These are phyloP conservation scores for Lepus americanus DNA, from an alignment of 2,113 vertebrate genomes.

Conservation along the genomic window DNA sequence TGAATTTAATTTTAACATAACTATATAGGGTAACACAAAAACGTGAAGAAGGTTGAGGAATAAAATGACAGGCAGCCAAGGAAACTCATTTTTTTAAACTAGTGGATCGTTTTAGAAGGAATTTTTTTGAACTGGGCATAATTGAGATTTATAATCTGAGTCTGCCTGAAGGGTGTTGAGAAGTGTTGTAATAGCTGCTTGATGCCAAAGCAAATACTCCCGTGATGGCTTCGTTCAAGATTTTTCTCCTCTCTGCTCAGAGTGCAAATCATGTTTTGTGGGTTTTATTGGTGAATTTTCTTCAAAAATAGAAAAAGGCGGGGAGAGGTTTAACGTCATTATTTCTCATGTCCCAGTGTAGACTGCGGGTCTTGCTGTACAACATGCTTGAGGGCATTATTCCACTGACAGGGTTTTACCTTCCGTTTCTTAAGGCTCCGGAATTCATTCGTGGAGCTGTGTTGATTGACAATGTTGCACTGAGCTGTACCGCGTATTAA, in stretches of 20 bases:
- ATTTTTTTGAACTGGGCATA: neutral
- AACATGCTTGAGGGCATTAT: neutral
- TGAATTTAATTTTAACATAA: neutral
- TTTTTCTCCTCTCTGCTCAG: neutral
- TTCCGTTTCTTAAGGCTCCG: neutral
- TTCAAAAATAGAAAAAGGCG: neutral
- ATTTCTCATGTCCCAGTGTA: neutral
- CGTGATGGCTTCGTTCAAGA: neutral
- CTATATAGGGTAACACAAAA: neutral
- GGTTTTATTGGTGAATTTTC: neutral
- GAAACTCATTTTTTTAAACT: neutral
- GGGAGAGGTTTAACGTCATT: neutral
- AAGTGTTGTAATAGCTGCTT: neutral
- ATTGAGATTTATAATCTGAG: neutral
- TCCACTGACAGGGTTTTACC: neutral
- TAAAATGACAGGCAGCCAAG: neutral
- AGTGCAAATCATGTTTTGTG: neutral
- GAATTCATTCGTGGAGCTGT: neutral
- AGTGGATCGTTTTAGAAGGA: slow-evolving; percentile 6
- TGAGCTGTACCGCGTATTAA: slow-evolving; percentile 60
- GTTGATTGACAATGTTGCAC: slow-evolving; percentile 61
- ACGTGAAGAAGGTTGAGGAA: neutral
- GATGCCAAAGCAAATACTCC: neutral
- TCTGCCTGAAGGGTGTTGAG: neutral
- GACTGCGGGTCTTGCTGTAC: neutral